Conservation (phyloP, 2,888 invertebrate species). For the Oligia strigilis region DNA sequence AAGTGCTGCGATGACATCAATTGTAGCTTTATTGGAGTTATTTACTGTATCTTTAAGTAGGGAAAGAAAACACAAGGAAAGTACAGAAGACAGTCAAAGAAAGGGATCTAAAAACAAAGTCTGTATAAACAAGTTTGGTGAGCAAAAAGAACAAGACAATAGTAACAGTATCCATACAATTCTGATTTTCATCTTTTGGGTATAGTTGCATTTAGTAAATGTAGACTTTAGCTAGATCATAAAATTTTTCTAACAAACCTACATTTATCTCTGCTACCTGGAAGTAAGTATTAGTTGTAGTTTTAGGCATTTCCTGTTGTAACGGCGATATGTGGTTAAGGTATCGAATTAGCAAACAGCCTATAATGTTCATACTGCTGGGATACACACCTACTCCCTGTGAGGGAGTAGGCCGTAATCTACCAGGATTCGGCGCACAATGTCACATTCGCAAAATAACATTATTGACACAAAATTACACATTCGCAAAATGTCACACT, state of each 20-base stretch:
- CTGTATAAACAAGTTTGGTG: not conserved
- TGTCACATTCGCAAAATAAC: not conserved
- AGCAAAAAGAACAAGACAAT: not conserved
- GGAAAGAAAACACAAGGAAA: not conserved
- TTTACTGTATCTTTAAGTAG: slow-evolving; percentile 11
- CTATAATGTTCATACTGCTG: no score
- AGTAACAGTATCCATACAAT: not conserved
- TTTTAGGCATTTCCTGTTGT: not conserved
- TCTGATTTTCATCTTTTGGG: not conserved
- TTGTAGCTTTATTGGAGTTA: slow-evolving; percentile 20
- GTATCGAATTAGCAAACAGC: not conserved
- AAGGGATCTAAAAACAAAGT: not conserved
- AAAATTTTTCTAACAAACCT: not conserved
- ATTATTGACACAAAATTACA: no score
- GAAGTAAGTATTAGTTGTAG: not conserved
- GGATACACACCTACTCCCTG: no score
- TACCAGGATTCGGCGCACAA: not conserved
- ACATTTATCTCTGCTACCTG: not conserved
- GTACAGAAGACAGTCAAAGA: not conserved
- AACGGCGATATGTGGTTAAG: not conserved
- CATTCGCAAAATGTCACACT: not conserved
- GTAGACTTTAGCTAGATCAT: not conserved
- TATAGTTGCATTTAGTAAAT: not conserved
- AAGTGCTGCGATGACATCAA: slow-evolving; percentile 50
- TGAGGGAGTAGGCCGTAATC: not conserved